Evolutionary conservation across 2,888 invertebrate genomes (phyloP), one percentile per base, ranked within the genome.

Genomic region (Phyllotreta striolata): DNA sequence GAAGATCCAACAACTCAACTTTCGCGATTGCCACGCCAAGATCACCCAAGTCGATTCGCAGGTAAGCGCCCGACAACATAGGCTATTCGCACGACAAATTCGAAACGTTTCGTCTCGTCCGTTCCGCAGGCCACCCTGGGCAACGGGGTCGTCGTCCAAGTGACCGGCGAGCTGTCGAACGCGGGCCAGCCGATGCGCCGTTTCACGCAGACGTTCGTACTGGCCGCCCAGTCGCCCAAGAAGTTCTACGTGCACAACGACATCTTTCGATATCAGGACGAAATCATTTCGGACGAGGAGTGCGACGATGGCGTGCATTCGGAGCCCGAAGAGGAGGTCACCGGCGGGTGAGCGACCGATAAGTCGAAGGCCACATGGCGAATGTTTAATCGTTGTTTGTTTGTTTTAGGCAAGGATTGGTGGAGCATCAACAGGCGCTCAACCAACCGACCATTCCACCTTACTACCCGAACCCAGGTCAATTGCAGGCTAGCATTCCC

Each of bases 221-320:
- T 98, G 81, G 97, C 95, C 67, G 91, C 95, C 66, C 96, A 97
- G 84, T 92, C 94, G 63, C 96, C 97, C 64, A 97, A 96, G 85
- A 96, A 96, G 84, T 98, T 96, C 85, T 98, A 98, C 82, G 98
- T 98, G 66, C 96, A 96, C 83, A 98, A 98, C 83, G 98, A 98
- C 84, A 98, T 98, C 82, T 98, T 98, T 84, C 92, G 97, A 70
- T 98, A 98, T 83, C 97, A 97, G 88, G 84, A 88, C 77, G 88
- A 88, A 76, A 86, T 88, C 54, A 87, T 87, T 75, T 83, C 81
- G 40, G 86, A 86, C 68, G 90, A 90, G 73, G 89, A 89, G 73
- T 87, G 86, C 64, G 85, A 84, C 64, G 79, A 79, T 12, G 84
- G 83, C 59, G 85, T 84, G 46, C 86, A 87, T 49, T 87, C 88